These are phyloP conservation scores for Drosophila parabipectinata DNA, from an alignment of 1,140 invertebrate genomes.

Conservation along the genomic window DNA sequence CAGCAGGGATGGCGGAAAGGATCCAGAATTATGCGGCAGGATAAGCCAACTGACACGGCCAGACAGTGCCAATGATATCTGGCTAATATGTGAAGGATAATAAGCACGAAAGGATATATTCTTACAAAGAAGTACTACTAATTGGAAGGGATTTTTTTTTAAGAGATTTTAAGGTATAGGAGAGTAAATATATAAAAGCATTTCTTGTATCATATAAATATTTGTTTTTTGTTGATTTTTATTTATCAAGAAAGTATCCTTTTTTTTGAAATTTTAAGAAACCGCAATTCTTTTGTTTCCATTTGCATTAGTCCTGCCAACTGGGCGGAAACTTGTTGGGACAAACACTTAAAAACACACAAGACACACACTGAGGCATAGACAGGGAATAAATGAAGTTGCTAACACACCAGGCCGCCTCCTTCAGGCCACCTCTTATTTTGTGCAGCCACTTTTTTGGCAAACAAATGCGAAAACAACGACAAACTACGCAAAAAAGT, in stretches of 20 bases:
- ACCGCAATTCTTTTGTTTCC: background rate
- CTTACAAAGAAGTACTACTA: background rate
- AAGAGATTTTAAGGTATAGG: constrained; percentile 10
- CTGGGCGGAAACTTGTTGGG: constrained; percentile 51
- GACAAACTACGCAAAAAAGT: constrained; percentile 77
- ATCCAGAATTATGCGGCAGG: background rate
- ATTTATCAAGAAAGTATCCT: no score
- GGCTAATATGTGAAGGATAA: constrained; percentile 37
- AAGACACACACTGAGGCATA: background rate
- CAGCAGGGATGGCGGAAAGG: constrained; percentile 18
- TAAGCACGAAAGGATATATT: background rate
- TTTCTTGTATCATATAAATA: no score
- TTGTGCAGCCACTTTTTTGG: constrained; percentile 32
- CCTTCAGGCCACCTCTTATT: background rate
- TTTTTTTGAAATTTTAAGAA: no score
- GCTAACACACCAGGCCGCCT: constrained; percentile 38
- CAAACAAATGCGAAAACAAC: constrained; percentile 70
- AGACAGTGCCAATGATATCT: constrained; percentile 35
- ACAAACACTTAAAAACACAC: background rate
- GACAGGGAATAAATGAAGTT: constrained; percentile 49
- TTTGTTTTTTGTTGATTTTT: no score
- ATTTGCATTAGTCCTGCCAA: constrained; percentile 48
- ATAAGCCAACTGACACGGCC: constrained; percentile 19
- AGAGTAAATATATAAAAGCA: no score
- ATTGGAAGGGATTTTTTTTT: background rate